Evolutionary conservation across 2,113 vertebrate species (phyloP).

Genomic region (Pleuronectes platessa): DNA sequence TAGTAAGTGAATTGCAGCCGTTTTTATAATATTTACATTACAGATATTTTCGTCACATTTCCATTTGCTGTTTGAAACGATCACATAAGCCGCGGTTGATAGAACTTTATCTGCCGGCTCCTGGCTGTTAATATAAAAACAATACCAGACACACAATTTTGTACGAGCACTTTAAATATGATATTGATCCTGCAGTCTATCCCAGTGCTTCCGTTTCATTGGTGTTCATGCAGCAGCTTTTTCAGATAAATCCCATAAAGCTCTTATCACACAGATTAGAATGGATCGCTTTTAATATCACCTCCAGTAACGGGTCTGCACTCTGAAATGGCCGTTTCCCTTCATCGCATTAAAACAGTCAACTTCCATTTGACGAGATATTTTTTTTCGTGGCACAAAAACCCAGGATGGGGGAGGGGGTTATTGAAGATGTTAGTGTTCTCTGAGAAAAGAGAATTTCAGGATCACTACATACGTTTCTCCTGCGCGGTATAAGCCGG

Average conservation of each 20-base stretch:
- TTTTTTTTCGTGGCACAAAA: conserved; percentile 29
- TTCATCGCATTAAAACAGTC: conserved; percentile 65
- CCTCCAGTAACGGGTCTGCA: conserved; percentile 60
- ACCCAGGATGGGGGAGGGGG: not conserved
- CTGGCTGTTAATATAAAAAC: conserved; percentile 63
- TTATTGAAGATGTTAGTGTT: conserved; percentile 28
- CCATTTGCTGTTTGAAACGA: conserved; percentile 26
- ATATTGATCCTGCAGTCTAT: conserved; percentile 71
- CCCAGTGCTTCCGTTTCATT: conserved; percentile 55
- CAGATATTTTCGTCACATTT: conserved; percentile 15
- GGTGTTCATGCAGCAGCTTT: conserved; percentile 39
- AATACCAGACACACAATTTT: conserved; percentile 53
- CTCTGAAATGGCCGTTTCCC: conserved; percentile 68
- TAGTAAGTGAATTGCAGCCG: conserved; percentile 1
- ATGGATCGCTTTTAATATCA: conserved; percentile 77
- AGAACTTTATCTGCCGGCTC: conserved; percentile 43
- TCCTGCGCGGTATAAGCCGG: conserved; percentile 15
- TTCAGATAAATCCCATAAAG: conserved; percentile 53
- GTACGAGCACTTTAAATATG: conserved; percentile 68
- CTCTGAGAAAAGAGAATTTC: conserved; percentile 49
- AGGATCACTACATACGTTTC: conserved; percentile 52
- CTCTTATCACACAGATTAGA: conserved; percentile 70
- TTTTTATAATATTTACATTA: conserved; percentile 14
- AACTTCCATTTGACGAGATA: conserved; percentile 61
- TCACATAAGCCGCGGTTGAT: conserved; percentile 21